phyloP scores from a whole-genome alignment of 1,140 invertebrate genomes.

The Antheraea pernyi region DNA sequence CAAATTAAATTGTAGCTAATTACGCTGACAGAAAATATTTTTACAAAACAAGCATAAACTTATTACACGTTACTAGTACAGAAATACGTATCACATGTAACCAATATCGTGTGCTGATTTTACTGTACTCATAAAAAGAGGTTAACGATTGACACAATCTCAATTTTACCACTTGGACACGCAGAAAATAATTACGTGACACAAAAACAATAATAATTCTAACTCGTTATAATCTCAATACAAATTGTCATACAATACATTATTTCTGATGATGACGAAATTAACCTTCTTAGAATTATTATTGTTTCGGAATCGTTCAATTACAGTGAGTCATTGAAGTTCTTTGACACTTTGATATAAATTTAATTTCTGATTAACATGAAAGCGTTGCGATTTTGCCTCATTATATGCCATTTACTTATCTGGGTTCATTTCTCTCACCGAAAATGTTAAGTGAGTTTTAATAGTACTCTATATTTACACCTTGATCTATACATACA shows the following conservation, averaged over 20 bases:
- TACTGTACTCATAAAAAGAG: neutral
- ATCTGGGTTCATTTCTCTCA: neutral
- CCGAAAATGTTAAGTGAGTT: neutral
- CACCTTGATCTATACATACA: neutral
- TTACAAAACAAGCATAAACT: too few species aligned
- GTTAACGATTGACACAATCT: neutral
- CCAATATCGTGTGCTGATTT: too few species aligned
- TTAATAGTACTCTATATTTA: neutral
- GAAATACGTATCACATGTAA: too few species aligned
- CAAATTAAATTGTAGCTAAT: too few species aligned
- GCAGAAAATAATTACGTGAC: neutral
- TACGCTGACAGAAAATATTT: too few species aligned
- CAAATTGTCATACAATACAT: neutral
- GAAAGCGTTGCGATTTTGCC: neutral
- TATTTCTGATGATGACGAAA: neutral
- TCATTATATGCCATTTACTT: neutral
- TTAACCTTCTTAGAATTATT: neutral
- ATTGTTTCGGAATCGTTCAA: neutral
- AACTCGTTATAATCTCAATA: neutral
- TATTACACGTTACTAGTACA: too few species aligned
- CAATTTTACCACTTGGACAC: neutral
- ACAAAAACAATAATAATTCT: neutral
- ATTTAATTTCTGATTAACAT: neutral
- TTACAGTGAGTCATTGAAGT: neutral
- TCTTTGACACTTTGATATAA: neutral